Evolutionary conservation across 1,140 invertebrate genomes (phyloP), one percentile per base, ranked within the genome.

Genomic region (Rhopalosiphum padi): DNA sequence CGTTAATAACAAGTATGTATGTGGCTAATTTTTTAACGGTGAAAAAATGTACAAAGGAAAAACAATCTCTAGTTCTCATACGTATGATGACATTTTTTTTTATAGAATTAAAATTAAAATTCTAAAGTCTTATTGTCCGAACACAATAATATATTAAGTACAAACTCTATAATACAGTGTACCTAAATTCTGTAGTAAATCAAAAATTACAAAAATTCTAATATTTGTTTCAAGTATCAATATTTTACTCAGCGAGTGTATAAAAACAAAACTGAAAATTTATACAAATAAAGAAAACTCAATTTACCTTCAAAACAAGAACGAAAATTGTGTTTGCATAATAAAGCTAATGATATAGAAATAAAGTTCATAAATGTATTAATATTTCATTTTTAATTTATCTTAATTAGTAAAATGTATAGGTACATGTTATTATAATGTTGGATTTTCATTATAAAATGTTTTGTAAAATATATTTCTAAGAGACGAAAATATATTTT

Each of bases 1-100:
- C 60, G 90, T 85, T 83, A 91, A 92, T 92, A 92, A 92, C 91
- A 35, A 77, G 60, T 92, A 82, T 92, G 68, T 53, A 77, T 23
- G 46, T n/a, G 30, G 77, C n/a, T 92, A 92, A 82, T 82, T 92
- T 91, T 92, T 92, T 92, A 83, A 92, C 91, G 21, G 43, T 35
- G 55, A 83, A 92, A 91, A 77, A 90, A 92, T 35, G 21, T 83
- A 92, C 35, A 92, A 89, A 25, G 23, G 37, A 89, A 89, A 53
- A 55, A 89, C 25, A 89, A 53, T 89, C 88, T 15, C 51, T 35
- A 35, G n/a, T 89, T 89, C 88, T 89, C 88, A 89, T 89, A 35
- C 88, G 3, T 41, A 25, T 37, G 35, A 25, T 37, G 35, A 23
- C 8, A 51, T 55, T 53, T 89, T 35, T 51, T 35, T 89, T 89